Evolutionary conservation across 1,140 invertebrate genomes (phyloP), one percentile per base, ranked within the genome.

Genomic region (Bactericera cockerelli): DNA sequence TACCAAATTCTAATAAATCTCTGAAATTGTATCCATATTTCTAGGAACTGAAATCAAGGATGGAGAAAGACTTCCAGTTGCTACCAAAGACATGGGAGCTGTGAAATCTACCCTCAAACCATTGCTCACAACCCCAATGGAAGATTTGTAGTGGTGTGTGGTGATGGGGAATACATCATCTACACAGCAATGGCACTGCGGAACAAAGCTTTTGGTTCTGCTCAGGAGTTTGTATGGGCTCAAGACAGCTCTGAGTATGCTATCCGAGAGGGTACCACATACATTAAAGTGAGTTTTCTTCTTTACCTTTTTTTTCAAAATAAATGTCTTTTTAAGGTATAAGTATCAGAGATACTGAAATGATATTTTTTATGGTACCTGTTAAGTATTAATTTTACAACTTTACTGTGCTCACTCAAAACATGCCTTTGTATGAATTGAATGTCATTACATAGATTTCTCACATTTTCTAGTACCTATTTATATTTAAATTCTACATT

Each of bases 41-140:
- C 42, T n/a, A 38, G 56, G 33, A 25, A 57, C 60, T 21, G 86
- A 87, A 68, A 79, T 89, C 55, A 87, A 89, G 70, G 93, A 98
- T 72, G 93, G 93, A 0, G 91, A 96, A 72, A 79, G 93, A 8
- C 74, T 99, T 0, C 87, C 94, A 1, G 77, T 99, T 6, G 84
- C 87, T 1, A 86, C 96, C 0, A 99, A 99, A 71, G 97, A 99
- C 67, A 97, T 99, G 92, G 97, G 97, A 91, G 92, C 19, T 99
- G 94, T 75, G 97, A 99, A 75, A 97, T 99, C 64, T 99, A 98
- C 72, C 97, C 97, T 0, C 96, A 99, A 70, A 97, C 89, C 0
- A 93, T 99, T 63, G 86, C 90, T 21, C 97, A 99, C 68, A 99
- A 98, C 76, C 93, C 95, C 0, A 99, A 99, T 74, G 97, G 97